phyloP scores from a whole-genome alignment of 2,113 vertebrate genomes.

The Chrysochloris asiatica region DNA sequence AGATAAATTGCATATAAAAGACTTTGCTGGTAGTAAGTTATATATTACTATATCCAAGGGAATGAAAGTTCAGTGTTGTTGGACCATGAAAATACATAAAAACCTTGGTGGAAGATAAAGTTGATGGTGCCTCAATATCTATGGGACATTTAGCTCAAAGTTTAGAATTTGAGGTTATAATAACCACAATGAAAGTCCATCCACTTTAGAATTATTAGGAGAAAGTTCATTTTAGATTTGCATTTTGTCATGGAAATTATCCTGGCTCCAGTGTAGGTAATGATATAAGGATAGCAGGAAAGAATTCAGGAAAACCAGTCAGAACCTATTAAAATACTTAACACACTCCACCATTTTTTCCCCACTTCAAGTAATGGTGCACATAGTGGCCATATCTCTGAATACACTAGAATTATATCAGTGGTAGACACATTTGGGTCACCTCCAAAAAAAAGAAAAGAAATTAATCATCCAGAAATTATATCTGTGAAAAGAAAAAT shows the following conservation, averaged over 20 bases:
- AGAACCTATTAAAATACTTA: not conserved
- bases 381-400: not conserved
- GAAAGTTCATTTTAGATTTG: not conserved
- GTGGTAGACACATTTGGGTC: not conserved
- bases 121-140: too few relatives aligned
- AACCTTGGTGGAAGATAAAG: too few relatives aligned
- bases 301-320: not conserved
- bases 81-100: too few relatives aligned
- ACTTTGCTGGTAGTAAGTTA: not conserved
- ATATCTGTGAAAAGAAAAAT: not conserved
- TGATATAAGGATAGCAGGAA: not conserved
- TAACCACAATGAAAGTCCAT: not conserved
- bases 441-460: not conserved
- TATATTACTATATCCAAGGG: not conserved
- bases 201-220: not conserved
- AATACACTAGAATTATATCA: not conserved
- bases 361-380: not conserved
- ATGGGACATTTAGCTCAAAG: not conserved
- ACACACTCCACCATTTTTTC: fast-evolving
- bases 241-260: not conserved
- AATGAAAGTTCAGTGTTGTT: not conserved
- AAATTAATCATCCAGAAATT: too few relatives aligned
- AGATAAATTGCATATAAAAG: not conserved
- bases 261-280: not conserved
- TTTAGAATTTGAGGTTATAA: not conserved